Evolutionary conservation across 2,888 invertebrate genomes (phyloP), one percentile per base, ranked within the genome.

Genomic region (Orthonevra nobilis): DNA sequence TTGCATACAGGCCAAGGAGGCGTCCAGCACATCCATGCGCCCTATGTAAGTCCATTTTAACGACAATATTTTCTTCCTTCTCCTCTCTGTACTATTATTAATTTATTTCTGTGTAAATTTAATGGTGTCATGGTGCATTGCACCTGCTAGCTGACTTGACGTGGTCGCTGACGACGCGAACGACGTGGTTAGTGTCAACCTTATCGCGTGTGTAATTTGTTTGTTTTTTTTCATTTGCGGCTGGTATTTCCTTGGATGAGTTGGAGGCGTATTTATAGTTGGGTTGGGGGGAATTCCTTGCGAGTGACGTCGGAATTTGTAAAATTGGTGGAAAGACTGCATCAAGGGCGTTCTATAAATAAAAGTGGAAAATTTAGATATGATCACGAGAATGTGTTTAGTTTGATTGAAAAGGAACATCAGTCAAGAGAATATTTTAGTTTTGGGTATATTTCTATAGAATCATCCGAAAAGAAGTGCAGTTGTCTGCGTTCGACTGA

Each of bases 11-110:
- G 86, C 83, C 89, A 90, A 85, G 89, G 90, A 81, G 87, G 88
- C 82, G 90, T 89, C 72, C 90, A 91, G 83, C 92, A 92, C 83
- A 90, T 91, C 82, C 91, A 90, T 88, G 86, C 88, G 83, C 93
- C 92, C 89, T 93, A 92, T 88, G 93, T 93, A 90, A 93, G 93
- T 91, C n/a, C n/a, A n/a, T n/a, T n/a, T n/a, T 42, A 17, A 12
- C 10, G 9, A 40, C 40, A 19, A 46, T 42, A 26, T 2, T 0
- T 34, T 23, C 9, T 0, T 34, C 15, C 9, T 26, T 23, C 4
- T 19, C n/a, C 17, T 46, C 6, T 60, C 15, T 26, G 15, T 26
- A 46, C 2, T 44, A 34, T 17, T 46, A 12, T 23, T 32, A 2
- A 17, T 40, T 23, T 23, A 40, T 10, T 15, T 28, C 50, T 12